Percentiles rank a stretch among this genome's conserved stretches.
Conservation (phyloP, 2,797 vertebrate genomes). For the Poecilia gillii region DNA sequence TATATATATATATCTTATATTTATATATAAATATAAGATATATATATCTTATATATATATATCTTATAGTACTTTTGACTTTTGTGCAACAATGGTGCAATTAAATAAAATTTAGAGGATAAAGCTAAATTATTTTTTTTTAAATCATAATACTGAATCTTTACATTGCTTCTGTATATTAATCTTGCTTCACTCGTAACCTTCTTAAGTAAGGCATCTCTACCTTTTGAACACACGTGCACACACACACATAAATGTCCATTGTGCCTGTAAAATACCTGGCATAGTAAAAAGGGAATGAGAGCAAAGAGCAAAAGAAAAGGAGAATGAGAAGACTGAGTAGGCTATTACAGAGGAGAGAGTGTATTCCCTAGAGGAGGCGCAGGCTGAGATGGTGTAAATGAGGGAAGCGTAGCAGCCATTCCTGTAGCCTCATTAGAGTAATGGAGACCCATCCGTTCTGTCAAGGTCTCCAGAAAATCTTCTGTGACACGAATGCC, state of each 20-base stretch:
- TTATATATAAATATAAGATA: too few relatives aligned
- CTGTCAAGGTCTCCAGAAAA: slow-evolving; percentile 83
- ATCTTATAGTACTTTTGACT: too few relatives aligned
- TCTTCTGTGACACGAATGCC: slow-evolving; percentile 75
- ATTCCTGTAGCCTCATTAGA: slow-evolving; percentile 85
- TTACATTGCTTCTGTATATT: background rate
- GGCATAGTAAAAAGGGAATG: slow-evolving; percentile 59
- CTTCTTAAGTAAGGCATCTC: slow-evolving; percentile 31
- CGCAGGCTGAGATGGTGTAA: slow-evolving; percentile 79
- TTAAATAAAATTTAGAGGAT: too few relatives aligned
- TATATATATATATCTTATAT: too few relatives aligned
- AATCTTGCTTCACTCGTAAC: slow-evolving; percentile 46
- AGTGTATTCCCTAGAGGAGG: slow-evolving; percentile 79
- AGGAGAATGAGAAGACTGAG: slow-evolving; percentile 79
- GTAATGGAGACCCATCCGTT: slow-evolving; percentile 85
- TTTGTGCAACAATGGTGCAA: too few relatives aligned
- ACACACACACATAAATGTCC: slow-evolving; percentile 39
- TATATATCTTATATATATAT: too few relatives aligned
- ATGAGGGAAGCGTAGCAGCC: slow-evolving; percentile 80
- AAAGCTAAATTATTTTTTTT: too few relatives aligned
- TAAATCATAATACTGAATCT: too few relatives aligned
- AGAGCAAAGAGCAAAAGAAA: slow-evolving; percentile 65
- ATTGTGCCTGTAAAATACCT: slow-evolving; percentile 57
- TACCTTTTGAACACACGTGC: background rate
- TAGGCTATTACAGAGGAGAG: slow-evolving; percentile 81